Percentiles rank a stretch among this genome's conserved stretches.
These are phyloP conservation scores for Epiperipatus broadwayi DNA, from an alignment of 2,888 invertebrate genomes.

Conservation along the genomic window DNA sequence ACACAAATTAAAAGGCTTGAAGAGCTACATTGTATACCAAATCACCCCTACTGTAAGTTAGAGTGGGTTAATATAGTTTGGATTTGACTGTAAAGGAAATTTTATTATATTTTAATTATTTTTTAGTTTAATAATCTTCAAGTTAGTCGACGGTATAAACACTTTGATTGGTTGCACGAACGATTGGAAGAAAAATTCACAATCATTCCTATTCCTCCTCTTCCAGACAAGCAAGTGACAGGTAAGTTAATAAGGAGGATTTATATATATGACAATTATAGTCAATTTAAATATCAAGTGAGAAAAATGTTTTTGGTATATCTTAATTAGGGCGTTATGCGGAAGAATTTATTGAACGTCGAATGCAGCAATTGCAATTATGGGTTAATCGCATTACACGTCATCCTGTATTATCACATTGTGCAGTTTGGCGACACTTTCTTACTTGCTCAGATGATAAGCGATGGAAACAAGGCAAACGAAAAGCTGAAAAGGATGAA, in stretches of 20 bases:
- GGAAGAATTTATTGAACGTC: slow-evolving; percentile 84
- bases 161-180: slow-evolving; percentile 97
- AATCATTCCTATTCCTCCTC: slow-evolving; percentile 79
- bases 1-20: slow-evolving; percentile 86
- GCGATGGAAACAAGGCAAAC: slow-evolving; percentile 85
- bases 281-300: too few relatives aligned
- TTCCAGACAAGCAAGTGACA: slow-evolving; percentile 94
- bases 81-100: slow-evolving; percentile 1
- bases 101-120: slow-evolving; percentile 10
- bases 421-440: slow-evolving; percentile 90
- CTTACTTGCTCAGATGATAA: slow-evolving; percentile 83
- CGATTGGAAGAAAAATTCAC: slow-evolving; percentile 81
- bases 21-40: slow-evolving; percentile 92
- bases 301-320: background rate
- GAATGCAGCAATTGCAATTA: slow-evolving; percentile 77
- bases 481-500: slow-evolving; percentile 83
- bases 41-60: slow-evolving; percentile 59
- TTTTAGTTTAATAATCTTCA: slow-evolving; percentile 65
- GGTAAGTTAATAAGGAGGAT: slow-evolving; percentile 29
- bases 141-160: slow-evolving; percentile 74
- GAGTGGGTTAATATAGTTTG: background rate
- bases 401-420: slow-evolving; percentile 78
- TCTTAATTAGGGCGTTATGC: slow-evolving; percentile 59
- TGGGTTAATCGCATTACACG: slow-evolving; percentile 92
- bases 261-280: background rate